A percentile compares a stretch with the other conserved stretches of the same genome.
phyloP scores from a whole-genome alignment of 2,113 vertebrate species.

The Spea bombifrons region DNA sequence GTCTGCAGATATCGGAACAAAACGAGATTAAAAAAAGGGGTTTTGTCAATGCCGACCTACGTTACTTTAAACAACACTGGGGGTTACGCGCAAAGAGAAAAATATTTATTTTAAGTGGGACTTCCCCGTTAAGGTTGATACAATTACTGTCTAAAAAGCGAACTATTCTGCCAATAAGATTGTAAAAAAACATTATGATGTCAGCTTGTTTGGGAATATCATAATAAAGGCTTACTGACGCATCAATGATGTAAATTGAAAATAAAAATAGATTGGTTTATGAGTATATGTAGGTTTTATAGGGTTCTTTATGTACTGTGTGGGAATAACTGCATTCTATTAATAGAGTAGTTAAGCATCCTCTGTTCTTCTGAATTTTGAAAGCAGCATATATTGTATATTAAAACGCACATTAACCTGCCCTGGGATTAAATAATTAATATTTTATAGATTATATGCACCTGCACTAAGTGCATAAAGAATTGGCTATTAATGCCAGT shows the following conservation, averaged over 20 bases:
- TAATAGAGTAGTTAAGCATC: constrained; percentile 7
- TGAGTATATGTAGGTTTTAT: constrained; percentile 11
- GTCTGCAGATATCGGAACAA: too few relatives aligned
- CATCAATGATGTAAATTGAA: constrained; percentile 24
- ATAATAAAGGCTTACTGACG: constrained; percentile 21
- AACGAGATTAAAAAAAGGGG: too few relatives aligned
- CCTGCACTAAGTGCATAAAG: too few relatives aligned
- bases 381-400: not conserved
- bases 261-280: constrained; percentile 15
- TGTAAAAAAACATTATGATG: constrained; percentile 6
- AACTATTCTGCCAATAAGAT: constrained; percentile 1
- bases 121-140: too few relatives aligned
- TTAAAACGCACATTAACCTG: too few relatives aligned
- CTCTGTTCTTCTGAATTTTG: not conserved
- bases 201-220: constrained; percentile 2
- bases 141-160: constrained; percentile 17
- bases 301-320: not conserved
- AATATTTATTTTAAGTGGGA: not conserved
- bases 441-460: too few relatives aligned
- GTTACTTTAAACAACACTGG: too few relatives aligned
- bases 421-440: too few relatives aligned
- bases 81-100: too few relatives aligned
- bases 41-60: too few relatives aligned
- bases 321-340: constrained; percentile 32
- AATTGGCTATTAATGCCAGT: too few relatives aligned